These are phyloP conservation scores for Microcebus tavaratra DNA, from an alignment of 2,113 vertebrate species.

Conservation along the genomic window DNA sequence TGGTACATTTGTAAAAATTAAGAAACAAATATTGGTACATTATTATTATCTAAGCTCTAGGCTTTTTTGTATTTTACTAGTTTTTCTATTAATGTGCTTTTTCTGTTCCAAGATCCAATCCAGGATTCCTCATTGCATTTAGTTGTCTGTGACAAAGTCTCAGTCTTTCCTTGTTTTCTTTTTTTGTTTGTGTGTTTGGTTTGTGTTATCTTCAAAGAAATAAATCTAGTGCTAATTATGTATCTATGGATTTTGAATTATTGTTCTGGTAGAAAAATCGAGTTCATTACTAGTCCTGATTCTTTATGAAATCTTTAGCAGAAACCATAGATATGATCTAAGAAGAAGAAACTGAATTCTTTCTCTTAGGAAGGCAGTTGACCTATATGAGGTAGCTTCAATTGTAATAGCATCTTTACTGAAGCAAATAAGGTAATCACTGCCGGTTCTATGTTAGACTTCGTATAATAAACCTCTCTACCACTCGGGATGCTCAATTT, in stretches of 20 bases:
- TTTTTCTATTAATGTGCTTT: neutral
- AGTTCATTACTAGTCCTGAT: neutral
- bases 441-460: neutral
- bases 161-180: neutral
- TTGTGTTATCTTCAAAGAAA: neutral
- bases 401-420: neutral
- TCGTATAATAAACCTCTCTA: neutral
- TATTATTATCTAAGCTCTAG: neutral
- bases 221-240: neutral
- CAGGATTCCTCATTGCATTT: neutral
- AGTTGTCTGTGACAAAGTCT: neutral
- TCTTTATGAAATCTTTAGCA: neutral
- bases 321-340: neutral
- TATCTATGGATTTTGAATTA: neutral
- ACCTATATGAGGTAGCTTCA: neutral
- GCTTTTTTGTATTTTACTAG: neutral
- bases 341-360: neutral
- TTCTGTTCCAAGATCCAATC: neutral
- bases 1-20: neutral
- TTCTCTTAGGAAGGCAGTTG: neutral
- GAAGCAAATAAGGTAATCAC: neutral
- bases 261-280: neutral
- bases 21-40: neutral
- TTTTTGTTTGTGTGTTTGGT: neutral
- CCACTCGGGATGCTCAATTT: neutral